Conservation (phyloP, 1,140 invertebrate genomes). For the Polypedilum vanderplanki region DNA sequence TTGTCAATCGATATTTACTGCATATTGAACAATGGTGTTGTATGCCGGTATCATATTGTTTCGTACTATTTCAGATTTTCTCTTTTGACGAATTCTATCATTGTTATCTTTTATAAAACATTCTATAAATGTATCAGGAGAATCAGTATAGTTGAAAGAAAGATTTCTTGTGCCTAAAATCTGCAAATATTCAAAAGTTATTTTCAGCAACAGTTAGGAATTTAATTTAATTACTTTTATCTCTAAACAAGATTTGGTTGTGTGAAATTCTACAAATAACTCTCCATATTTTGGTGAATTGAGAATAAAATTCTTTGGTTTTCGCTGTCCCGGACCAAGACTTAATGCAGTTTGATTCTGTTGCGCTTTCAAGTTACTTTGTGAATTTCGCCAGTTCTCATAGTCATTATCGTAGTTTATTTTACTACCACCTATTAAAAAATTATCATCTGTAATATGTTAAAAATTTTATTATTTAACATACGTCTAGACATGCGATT, state of each 20-base stretch:
- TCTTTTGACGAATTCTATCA: slow-evolving; percentile 78
- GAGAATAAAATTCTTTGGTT: slow-evolving; percentile 62
- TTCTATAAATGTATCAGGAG: slow-evolving; percentile 86
- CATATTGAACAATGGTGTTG: slow-evolving; percentile 81
- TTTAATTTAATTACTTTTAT: neutral
- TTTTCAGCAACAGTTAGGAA: neutral
- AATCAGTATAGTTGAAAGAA: slow-evolving; percentile 45
- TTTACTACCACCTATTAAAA: neutral
- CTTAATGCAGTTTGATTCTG: slow-evolving; percentile 46
- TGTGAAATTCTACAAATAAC: slow-evolving; percentile 77
- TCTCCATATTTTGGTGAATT: slow-evolving; percentile 64
- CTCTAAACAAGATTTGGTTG: slow-evolving; percentile 45
- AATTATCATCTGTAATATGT: slow-evolving; percentile 29
- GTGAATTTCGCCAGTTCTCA: neutral
- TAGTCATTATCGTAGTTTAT: neutral
- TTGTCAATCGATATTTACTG: slow-evolving; percentile 42
- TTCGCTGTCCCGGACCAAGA: slow-evolving; percentile 69
- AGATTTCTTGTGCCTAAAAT: slow-evolving; percentile 48
- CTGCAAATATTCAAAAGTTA: slow-evolving; percentile 33
- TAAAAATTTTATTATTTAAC: slow-evolving; percentile 39
- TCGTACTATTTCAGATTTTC: slow-evolving; percentile 77
- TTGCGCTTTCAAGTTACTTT: neutral
- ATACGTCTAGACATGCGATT: slow-evolving; percentile 55
- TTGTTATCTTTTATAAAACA: slow-evolving; percentile 78
- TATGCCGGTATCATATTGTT: slow-evolving; percentile 75